Conservation (phyloP, 2,113 vertebrate species). For the Nansenia antarctica region DNA sequence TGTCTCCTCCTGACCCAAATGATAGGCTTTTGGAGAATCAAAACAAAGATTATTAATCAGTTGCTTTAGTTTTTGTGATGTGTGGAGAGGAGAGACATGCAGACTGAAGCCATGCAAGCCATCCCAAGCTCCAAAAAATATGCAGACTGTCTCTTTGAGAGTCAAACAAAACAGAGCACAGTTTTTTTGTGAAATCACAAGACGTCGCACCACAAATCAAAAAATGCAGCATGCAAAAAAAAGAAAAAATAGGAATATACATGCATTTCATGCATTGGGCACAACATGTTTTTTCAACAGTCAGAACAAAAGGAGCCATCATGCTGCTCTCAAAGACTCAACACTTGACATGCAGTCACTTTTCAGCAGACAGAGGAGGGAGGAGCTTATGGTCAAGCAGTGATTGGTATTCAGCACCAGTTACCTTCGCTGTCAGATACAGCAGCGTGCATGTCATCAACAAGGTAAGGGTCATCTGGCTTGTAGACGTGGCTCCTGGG, state of each 20-base stretch:
- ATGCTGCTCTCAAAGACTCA: slow-evolving; percentile 36
- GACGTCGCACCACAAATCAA: slow-evolving; percentile 33
- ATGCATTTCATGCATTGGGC: slow-evolving; percentile 52
- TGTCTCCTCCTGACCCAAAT: slow-evolving; percentile 99
- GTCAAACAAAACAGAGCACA: slow-evolving; percentile 26
- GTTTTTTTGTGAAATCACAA: slow-evolving; percentile 25
- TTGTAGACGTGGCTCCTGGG: slow-evolving; percentile 94
- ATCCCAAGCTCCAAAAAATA: slow-evolving; percentile 64
- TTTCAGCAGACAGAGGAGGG: slow-evolving; percentile 27
- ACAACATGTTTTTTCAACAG: slow-evolving; percentile 33
- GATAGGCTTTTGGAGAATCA: slow-evolving; percentile 95
- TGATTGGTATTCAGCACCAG: slow-evolving; percentile 81
- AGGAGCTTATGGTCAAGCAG: slow-evolving; percentile 45
- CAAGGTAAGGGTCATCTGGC: slow-evolving; percentile 93
- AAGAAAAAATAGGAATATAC: slow-evolving; percentile 55
- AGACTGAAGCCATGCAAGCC: slow-evolving; percentile 85
- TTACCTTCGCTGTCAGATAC: slow-evolving; percentile 99
- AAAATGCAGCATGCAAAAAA: slow-evolving; percentile 50
- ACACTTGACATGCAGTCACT: slow-evolving; percentile 68
- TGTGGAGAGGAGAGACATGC: slow-evolving; percentile 45
- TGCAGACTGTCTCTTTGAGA: slow-evolving; percentile 48
- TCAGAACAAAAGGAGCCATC: slow-evolving; percentile 34
- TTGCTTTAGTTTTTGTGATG: slow-evolving; percentile 61
- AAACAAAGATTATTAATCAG: slow-evolving; percentile 82
- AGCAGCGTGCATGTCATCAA: slow-evolving; percentile 97